phyloP scores from a whole-genome alignment of 2,113 vertebrate genomes.

The Dolichotis patagonum region DNA sequence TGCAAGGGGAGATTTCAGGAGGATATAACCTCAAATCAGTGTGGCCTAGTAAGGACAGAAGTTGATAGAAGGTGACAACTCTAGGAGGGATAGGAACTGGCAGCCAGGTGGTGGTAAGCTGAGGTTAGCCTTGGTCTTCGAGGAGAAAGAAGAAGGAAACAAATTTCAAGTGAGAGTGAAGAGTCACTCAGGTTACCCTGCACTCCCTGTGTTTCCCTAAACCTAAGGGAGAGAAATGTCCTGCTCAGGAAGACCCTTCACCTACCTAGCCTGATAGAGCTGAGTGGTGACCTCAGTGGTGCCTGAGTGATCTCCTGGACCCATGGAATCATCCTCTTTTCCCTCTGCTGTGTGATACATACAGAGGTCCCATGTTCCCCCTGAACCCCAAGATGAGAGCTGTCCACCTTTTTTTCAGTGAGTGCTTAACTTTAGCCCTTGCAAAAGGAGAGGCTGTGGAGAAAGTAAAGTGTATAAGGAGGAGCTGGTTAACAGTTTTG shows the following conservation, averaged over 20 bases:
- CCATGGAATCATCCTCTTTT: background rate
- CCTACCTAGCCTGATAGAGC: too few relatives aligned
- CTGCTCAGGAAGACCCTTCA: background rate
- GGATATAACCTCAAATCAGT: background rate
- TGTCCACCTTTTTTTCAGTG: background rate
- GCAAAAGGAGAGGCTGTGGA: background rate
- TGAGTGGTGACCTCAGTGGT: background rate
- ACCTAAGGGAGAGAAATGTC: background rate
- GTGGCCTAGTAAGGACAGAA: background rate
- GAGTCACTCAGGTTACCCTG: background rate
- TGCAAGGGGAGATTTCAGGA: background rate
- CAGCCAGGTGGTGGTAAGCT: background rate
- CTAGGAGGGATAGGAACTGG: rapidly evolving
- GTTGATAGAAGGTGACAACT: background rate
- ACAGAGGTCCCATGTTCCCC: too few relatives aligned
- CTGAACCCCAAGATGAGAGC: background rate
- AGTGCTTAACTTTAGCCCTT: background rate
- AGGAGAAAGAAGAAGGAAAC: background rate
- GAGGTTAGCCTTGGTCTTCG: too few relatives aligned
- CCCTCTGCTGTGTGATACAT: background rate
- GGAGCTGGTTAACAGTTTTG: background rate
- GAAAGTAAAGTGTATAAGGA: background rate
- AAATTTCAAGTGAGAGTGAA: background rate
- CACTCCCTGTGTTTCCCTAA: rapidly evolving
- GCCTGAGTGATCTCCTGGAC: background rate